Conservation (phyloP, 2,888 invertebrate genomes). For the Pardosa pseudoannulata region DNA sequence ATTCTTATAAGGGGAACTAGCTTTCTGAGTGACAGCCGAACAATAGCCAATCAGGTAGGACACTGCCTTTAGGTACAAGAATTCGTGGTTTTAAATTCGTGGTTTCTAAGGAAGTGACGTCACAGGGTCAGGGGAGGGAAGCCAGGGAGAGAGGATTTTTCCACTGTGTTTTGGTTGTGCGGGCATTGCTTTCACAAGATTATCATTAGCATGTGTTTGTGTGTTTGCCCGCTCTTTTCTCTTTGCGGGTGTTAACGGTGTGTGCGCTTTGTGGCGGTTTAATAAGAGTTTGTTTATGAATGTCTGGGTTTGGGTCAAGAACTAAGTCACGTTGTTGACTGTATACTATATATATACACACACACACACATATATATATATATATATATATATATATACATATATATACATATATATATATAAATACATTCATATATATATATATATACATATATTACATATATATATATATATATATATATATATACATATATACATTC, state of each 20-base stretch:
- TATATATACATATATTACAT: too few species aligned
- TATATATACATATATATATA: too few species aligned
- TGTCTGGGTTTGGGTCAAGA: background rate
- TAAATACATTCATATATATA: too few species aligned
- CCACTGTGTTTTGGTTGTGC: conserved; percentile 10
- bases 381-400: too few species aligned
- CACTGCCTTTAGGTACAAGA: background rate
- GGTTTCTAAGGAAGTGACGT: conserved; percentile 5
- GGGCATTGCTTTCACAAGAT: conserved; percentile 17
- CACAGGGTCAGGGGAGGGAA: background rate
- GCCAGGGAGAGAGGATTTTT: background rate
- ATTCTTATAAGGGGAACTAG: background rate
- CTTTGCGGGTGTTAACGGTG: background rate
- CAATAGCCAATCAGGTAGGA: background rate
- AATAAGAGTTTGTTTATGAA: background rate
- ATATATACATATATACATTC: too few species aligned
- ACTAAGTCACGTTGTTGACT: too few species aligned
- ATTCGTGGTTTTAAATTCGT: background rate
- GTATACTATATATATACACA: too few species aligned
- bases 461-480: too few species aligned
- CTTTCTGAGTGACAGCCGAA: background rate
- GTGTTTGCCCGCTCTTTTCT: background rate
- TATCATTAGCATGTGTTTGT: too few species aligned
- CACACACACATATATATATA: too few species aligned
- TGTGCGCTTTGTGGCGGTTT: background rate